phyloP scores from a whole-genome alignment of 2,113 vertebrate species.

The Oreochromis aureus region DNA sequence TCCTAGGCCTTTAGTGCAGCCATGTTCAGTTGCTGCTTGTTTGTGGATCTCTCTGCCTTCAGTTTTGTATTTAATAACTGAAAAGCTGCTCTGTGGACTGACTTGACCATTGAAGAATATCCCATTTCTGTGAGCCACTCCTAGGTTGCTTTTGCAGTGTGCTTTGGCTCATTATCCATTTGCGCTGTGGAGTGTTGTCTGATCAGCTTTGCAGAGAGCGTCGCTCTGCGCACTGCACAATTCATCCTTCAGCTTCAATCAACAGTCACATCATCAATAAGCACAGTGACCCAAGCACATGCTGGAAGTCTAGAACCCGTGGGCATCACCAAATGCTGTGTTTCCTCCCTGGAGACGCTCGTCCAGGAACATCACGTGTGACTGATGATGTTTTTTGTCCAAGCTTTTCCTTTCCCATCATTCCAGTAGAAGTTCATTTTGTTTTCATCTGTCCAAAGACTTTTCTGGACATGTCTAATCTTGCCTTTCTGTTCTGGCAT shows the following conservation, averaged over 20 bases:
- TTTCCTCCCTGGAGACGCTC: neutral
- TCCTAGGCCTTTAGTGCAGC: neutral
- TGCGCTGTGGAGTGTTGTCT: neutral
- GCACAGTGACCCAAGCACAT: neutral
- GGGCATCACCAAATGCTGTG: neutral
- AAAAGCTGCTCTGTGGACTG: neutral
- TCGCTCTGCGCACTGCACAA: neutral
- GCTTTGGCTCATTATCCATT: too few relatives aligned
- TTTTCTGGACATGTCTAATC: neutral
- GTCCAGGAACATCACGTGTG: neutral
- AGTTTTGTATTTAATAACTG: neutral
- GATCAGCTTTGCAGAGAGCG: neutral
- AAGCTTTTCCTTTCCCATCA: neutral
- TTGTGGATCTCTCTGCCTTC: neutral
- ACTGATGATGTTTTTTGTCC: neutral
- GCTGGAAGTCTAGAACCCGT: neutral
- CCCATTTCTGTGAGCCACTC: neutral
- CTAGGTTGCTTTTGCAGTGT: neutral
- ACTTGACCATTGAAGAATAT: neutral
- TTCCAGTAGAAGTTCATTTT: neutral
- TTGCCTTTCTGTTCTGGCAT: neutral
- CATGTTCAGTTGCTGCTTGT: neutral
- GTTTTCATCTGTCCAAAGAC: neutral
- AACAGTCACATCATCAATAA: neutral
- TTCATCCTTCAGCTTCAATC: neutral